These are phyloP conservation scores for Monoplex corrugatus DNA, from an alignment of 2,888 invertebrate species.

Conservation along the genomic window DNA sequence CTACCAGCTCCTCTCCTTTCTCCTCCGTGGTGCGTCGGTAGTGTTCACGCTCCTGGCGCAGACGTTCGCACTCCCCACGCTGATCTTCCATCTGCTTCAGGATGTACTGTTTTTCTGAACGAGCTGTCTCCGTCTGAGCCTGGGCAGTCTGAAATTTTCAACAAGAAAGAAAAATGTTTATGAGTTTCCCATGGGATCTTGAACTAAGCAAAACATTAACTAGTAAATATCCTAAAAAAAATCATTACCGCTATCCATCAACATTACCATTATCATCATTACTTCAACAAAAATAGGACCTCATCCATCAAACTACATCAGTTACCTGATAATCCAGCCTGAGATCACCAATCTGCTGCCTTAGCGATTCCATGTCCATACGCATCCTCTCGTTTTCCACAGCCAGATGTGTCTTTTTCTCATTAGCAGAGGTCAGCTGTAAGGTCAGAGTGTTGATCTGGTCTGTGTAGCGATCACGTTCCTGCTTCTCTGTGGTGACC, in stretches of 20 bases:
- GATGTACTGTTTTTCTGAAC: constrained; percentile 68
- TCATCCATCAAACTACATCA: too few relatives aligned
- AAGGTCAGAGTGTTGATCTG: constrained; percentile 70
- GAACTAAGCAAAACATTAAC: too few relatives aligned
- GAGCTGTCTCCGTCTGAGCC: not conserved
- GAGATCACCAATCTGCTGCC: constrained; percentile 65
- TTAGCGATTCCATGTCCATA: constrained; percentile 66
- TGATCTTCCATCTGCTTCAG: constrained; percentile 68
- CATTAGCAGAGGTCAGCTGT: constrained; percentile 73
- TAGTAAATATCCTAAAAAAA: too few relatives aligned
- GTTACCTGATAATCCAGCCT: constrained; percentile 31
- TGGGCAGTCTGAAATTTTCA: not conserved
- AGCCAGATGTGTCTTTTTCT: constrained; percentile 69
- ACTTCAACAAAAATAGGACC: too few relatives aligned
- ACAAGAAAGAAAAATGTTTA: not conserved
- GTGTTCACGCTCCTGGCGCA: constrained; percentile 72
- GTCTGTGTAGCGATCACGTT: constrained; percentile 70
- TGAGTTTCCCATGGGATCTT: too few relatives aligned
- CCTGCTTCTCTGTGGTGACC: constrained; percentile 71
- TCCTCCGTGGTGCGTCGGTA: constrained; percentile 73
- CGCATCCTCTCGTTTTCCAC: constrained; percentile 68
- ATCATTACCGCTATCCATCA: too few relatives aligned
- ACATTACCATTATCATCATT: too few relatives aligned
- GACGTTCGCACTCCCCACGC: constrained; percentile 66
- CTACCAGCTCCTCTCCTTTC: constrained; percentile 69